Conservation (phyloP, 2,113 vertebrate genomes). For the Urocitellus parryii region DNA sequence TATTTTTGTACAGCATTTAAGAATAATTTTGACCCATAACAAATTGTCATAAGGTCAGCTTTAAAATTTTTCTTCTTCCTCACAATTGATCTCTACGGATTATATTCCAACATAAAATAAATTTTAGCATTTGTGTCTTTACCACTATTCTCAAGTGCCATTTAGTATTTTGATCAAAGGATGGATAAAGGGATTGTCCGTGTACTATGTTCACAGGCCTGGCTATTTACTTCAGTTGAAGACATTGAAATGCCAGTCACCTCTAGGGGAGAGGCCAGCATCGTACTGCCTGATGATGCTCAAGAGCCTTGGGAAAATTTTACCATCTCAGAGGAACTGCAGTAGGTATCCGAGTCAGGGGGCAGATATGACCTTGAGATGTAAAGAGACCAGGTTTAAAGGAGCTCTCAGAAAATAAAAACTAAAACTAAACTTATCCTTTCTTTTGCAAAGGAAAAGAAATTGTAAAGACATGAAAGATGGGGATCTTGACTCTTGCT, state of each 20-base stretch:
- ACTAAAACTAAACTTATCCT: neutral
- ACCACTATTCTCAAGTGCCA: neutral
- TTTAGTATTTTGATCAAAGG: neutral
- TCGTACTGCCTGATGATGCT: neutral
- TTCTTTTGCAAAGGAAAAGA: slow-evolving; percentile 13
- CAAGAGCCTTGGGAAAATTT: neutral
- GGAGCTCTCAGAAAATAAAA: slow-evolving; percentile 14
- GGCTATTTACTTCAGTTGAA: neutral
- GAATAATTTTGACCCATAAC: neutral
- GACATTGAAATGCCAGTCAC: neutral
- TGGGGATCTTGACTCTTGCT: neutral
- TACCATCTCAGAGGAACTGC: neutral
- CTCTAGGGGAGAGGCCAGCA: neutral
- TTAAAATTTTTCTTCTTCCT: neutral
- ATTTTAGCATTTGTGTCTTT: slow-evolving; percentile 25
- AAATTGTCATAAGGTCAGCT: neutral
- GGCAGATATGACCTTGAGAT: slow-evolving; percentile 36
- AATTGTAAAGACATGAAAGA: slow-evolving; percentile 43
- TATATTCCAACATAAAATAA: slow-evolving; percentile 34
- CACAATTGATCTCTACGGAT: neutral
- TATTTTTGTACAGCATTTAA: neutral
- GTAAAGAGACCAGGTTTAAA: slow-evolving; percentile 26
- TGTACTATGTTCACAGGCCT: neutral
- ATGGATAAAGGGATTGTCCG: neutral
- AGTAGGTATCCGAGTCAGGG: neutral